These are phyloP conservation scores for Empis stercorea DNA, from an alignment of 2,888 invertebrate genomes.

Conservation along the genomic window DNA sequence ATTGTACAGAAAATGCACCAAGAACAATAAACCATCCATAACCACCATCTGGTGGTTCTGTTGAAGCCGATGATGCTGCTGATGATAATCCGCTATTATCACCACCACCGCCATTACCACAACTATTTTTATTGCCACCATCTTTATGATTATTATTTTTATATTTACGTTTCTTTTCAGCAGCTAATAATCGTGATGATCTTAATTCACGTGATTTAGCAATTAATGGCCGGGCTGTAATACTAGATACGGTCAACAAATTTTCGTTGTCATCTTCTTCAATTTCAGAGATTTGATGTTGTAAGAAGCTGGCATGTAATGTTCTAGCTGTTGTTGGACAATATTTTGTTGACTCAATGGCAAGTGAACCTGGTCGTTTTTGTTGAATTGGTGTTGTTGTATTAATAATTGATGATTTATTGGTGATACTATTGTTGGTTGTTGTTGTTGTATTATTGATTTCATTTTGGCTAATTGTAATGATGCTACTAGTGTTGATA, in stretches of 20 bases:
- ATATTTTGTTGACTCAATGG: slow-evolving; percentile 35
- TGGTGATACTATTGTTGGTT: slow-evolving; percentile 2
- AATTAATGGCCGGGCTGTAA: slow-evolving; percentile 57
- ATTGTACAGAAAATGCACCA: slow-evolving; percentile 67
- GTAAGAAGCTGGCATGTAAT: slow-evolving; percentile 33
- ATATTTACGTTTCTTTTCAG: slow-evolving; percentile 11
- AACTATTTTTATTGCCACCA: slow-evolving; percentile 5
- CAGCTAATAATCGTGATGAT: slow-evolving; percentile 19
- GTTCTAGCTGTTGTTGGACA: slow-evolving; percentile 28
- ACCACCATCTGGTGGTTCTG: slow-evolving; percentile 54
- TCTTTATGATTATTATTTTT: slow-evolving; percentile 8
- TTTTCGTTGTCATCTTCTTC: slow-evolving; percentile 61
- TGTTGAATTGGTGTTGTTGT: slow-evolving; percentile 29
- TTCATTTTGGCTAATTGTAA: slow-evolving; percentile 3
- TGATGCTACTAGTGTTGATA: slow-evolving; percentile 4
- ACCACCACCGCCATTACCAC: background rate
- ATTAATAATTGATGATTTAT: slow-evolving; percentile 5
- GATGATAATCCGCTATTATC: slow-evolving; percentile 16
- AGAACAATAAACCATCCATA: slow-evolving; percentile 67
- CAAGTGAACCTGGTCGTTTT: slow-evolving; percentile 38
- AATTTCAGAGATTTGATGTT: slow-evolving; percentile 37
- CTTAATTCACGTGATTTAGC: slow-evolving; percentile 54
- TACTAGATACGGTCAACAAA: slow-evolving; percentile 55
- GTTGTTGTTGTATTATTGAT: background rate
- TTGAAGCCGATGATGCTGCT: slow-evolving; percentile 24